phyloP scores from a whole-genome alignment of 2,113 vertebrate species.

The Lampris incognitus region DNA sequence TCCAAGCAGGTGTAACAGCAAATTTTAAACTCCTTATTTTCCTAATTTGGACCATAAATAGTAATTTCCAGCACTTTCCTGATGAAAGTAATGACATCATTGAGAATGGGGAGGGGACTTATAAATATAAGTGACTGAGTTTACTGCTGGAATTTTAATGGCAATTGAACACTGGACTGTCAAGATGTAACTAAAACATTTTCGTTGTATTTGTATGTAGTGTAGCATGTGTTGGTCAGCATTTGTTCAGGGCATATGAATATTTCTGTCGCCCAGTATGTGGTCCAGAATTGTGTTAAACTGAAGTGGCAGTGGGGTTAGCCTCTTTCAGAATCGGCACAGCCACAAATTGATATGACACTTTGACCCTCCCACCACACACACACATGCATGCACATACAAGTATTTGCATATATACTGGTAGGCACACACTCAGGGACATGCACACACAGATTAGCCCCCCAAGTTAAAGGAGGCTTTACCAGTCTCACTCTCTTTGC shows the following conservation, averaged over 20 bases:
- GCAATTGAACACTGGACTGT: too few relatives aligned
- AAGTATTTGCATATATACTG: not conserved
- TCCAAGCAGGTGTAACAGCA: too few relatives aligned
- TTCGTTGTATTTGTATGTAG: slow-evolving; percentile 1
- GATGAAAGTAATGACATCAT: too few relatives aligned
- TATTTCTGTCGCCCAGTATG: slow-evolving; percentile 58
- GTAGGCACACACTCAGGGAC: not conserved
- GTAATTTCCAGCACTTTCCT: too few relatives aligned
- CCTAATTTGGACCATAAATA: too few relatives aligned
- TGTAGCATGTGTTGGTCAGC: not conserved
- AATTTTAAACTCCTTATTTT: too few relatives aligned
- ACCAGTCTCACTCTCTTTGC: slow-evolving; percentile 69
- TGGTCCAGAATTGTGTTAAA: slow-evolving; percentile 65
- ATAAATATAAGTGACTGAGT: too few relatives aligned
- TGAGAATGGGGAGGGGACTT: too few relatives aligned
- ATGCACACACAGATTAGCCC: slow-evolving; percentile 53
- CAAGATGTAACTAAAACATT: too few relatives aligned
- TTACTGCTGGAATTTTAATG: too few relatives aligned
- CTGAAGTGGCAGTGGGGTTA: slow-evolving; percentile 79
- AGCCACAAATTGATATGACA: slow-evolving; percentile 80
- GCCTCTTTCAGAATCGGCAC: slow-evolving; percentile 80
- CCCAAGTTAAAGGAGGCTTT: slow-evolving; percentile 65
- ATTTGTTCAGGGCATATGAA: not conserved
- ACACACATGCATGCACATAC: not conserved
- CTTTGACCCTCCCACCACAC: slow-evolving; percentile 66